Percentiles rank a stretch among this genome's conserved stretches.
Conservation (phyloP, 53 echinoderm and acorn worm species). For the Echinometra lucunter region DNA sequence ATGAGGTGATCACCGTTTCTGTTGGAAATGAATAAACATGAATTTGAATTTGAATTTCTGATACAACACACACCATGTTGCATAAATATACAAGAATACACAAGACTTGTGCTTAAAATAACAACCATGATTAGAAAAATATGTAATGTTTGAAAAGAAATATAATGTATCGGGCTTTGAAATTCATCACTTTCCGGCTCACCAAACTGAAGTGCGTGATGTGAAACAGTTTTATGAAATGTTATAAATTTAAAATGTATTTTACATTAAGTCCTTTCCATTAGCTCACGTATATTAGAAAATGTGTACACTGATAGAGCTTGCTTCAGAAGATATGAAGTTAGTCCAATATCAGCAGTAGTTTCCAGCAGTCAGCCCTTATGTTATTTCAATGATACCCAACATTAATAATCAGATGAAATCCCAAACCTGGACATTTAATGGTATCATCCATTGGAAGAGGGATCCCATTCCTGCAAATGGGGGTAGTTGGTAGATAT, state of each 20-base stretch:
- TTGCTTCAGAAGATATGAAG: constrained; percentile 52
- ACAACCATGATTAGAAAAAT: not conserved
- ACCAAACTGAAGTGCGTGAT: not conserved
- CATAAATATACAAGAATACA: not conserved
- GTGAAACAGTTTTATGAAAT: not conserved
- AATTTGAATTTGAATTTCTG: too few relatives aligned
- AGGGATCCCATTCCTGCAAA: not conserved
- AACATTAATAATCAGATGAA: not conserved
- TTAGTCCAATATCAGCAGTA: not conserved
- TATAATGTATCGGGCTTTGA: too few relatives aligned
- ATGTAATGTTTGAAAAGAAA: too few relatives aligned
- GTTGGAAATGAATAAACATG: too few relatives aligned
- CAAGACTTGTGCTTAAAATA: too few relatives aligned
- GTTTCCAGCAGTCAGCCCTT: not conserved
- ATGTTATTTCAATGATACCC: not conserved
- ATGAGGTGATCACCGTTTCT: not conserved
- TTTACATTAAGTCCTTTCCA: not conserved
- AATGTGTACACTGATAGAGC: not conserved
- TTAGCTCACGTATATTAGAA: not conserved
- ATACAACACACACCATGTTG: not conserved
- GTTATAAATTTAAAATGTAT: not conserved
- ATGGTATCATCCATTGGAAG: not conserved
- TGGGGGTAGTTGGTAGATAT: not conserved
- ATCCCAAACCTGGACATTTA: not conserved
- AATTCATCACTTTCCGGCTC: not conserved